phyloP scores from a whole-genome alignment of 30 jellyfish, hydroid and myxozoan species.

The Hydractinia echinata region DNA sequence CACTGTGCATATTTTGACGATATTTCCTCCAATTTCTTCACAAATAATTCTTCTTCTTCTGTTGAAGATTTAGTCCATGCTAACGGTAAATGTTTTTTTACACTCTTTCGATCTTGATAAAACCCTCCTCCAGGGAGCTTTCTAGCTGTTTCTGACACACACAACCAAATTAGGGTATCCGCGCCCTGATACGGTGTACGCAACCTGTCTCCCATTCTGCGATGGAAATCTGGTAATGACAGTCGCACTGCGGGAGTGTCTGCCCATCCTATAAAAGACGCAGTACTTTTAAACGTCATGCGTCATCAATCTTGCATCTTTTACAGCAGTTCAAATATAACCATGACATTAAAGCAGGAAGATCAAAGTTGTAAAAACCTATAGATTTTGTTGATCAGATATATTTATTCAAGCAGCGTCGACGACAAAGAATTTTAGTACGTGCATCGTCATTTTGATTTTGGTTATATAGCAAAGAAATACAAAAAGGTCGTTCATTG shows the following conservation, averaged over 20 bases:
- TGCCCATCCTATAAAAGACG: slow-evolving; percentile 58
- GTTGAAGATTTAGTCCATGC: slow-evolving; percentile 49
- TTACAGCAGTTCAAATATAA: too few species aligned
- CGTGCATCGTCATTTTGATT: too few species aligned
- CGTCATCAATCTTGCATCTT: too few species aligned
- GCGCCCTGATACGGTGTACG: slow-evolving; percentile 86
- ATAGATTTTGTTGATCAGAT: too few species aligned
- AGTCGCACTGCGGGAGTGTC: slow-evolving; percentile 83
- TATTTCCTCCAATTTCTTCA: slow-evolving; percentile 44
- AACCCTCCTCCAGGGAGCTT: slow-evolving; percentile 62
- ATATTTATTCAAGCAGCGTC: too few species aligned
- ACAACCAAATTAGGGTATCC: slow-evolving; percentile 72
- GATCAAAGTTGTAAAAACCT: too few species aligned
- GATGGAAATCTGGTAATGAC: slow-evolving; percentile 76
- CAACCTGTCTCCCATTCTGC: slow-evolving; percentile 48
- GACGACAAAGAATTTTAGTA: too few species aligned
- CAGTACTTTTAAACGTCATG: too few species aligned
- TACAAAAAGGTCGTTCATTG: too few species aligned
- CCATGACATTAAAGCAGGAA: too few species aligned
- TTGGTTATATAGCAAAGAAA: too few species aligned
- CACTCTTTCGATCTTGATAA: slow-evolving; percentile 62
- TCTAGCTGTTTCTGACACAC: slow-evolving; percentile 53
- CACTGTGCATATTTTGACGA: slow-evolving; percentile 23
- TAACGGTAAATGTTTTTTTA: slow-evolving; percentile 52
- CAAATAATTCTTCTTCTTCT: slow-evolving; percentile 35